Conservation (phyloP, 2,797 vertebrate species). For the Typhlichthys eigenmanni region DNA sequence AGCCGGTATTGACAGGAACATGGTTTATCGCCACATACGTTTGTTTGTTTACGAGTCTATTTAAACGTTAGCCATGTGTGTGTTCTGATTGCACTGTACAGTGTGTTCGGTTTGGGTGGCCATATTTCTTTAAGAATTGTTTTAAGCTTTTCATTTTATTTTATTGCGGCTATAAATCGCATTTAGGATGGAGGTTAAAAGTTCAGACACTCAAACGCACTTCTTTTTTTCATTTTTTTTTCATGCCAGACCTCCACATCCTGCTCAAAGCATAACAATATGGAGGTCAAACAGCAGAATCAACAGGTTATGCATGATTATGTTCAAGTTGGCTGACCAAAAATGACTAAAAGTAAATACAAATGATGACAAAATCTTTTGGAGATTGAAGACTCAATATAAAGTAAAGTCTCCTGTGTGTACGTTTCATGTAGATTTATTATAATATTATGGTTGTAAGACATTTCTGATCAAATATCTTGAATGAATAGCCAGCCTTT, state of each 20-base stretch:
- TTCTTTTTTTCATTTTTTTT: neutral
- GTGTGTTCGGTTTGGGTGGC: conserved; percentile 49
- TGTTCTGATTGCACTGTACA: conserved; percentile 24
- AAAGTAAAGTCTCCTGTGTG: too few species aligned
- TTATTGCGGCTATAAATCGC: conserved; percentile 41
- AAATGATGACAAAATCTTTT: too few species aligned
- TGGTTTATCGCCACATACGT: conserved; percentile 24
- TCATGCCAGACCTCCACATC: conserved; percentile 62
- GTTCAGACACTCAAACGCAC: conserved; percentile 50
- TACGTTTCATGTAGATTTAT: too few species aligned
- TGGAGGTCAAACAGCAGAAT: conserved; percentile 51
- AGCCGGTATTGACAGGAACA: conserved; percentile 3
- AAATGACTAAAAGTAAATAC: too few species aligned
- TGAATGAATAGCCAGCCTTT: conserved; percentile 10
- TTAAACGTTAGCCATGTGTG: conserved; percentile 24
- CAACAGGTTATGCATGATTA: conserved; percentile 27
- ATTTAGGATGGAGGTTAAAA: conserved; percentile 39
- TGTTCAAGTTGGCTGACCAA: conserved; percentile 33
- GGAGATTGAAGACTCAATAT: too few species aligned
- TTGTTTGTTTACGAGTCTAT: conserved; percentile 20
- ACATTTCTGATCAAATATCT: too few species aligned
- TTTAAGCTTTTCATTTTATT: conserved; percentile 34
- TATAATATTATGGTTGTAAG: too few species aligned
- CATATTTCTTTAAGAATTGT: conserved; percentile 33
- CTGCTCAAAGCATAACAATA: conserved; percentile 57